Percentiles rank a stretch among this genome's conserved stretches.
Evolutionary conservation across 1,140 invertebrate species (phyloP).

Genomic region (Nephotettix cincticeps): DNA sequence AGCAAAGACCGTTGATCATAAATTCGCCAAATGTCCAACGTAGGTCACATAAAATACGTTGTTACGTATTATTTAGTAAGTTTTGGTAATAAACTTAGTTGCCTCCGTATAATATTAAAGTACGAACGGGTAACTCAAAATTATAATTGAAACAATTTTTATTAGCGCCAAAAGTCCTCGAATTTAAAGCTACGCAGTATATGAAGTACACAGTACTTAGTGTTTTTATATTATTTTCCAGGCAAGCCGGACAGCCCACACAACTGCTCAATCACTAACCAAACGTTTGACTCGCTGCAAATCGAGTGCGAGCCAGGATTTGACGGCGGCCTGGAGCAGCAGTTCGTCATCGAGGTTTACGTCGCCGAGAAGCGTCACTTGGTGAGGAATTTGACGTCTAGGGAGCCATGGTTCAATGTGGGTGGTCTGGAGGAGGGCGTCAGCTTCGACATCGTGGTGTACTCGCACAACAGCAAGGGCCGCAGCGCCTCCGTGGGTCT

Average conservation of each 20-base stretch:
- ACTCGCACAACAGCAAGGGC: conserved; percentile 70
- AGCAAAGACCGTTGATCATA: too few relatives aligned
- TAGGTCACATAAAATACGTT: too few relatives aligned
- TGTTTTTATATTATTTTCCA: too few relatives aligned
- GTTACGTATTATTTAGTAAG: too few relatives aligned
- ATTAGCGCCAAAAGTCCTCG: too few relatives aligned
- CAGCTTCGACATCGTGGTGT: conserved; percentile 65
- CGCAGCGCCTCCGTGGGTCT: conserved; percentile 64
- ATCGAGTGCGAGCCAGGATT: conserved; percentile 61
- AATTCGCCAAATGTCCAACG: too few relatives aligned
- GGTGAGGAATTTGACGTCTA: conserved; percentile 55
- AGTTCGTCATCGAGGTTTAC: conserved; percentile 58
- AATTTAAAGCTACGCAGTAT: too few relatives aligned
- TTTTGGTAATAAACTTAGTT: too few relatives aligned
- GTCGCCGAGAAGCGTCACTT: conserved; percentile 51
- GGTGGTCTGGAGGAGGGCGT: conserved; percentile 63
- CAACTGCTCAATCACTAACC: conserved; percentile 73
- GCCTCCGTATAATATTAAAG: too few relatives aligned
- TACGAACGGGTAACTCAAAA: too few relatives aligned
- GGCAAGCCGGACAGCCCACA: conserved; percentile 59
- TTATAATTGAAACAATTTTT: too few relatives aligned
- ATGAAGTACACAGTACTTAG: too few relatives aligned
- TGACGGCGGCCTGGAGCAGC: conserved; percentile 68
- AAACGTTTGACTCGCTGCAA: conserved; percentile 73
- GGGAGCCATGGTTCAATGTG: conserved; percentile 61